These are phyloP conservation scores for Cephalopterus ornatus DNA, from an alignment of 2,113 vertebrate genomes.

Conservation along the genomic window DNA sequence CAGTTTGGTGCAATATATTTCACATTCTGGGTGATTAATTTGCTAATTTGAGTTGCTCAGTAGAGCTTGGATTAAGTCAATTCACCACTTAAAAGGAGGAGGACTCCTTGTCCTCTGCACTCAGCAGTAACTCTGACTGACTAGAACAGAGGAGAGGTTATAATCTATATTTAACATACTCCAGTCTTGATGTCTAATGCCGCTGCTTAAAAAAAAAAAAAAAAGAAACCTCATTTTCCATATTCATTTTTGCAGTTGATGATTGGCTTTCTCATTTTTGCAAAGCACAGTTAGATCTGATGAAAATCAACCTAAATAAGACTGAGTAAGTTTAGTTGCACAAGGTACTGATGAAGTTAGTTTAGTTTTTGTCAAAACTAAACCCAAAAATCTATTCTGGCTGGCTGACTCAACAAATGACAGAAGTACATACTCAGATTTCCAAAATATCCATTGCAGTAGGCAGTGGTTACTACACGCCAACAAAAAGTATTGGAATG, in stretches of 20 bases:
- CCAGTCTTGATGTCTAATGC: neutral
- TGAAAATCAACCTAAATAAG: constrained; percentile 7
- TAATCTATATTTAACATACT: neutral
- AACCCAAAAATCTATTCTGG: neutral
- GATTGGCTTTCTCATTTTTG: neutral
- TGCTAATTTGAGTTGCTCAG: neutral
- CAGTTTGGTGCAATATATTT: neutral
- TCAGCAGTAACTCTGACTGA: neutral
- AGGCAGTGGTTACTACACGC: neutral
- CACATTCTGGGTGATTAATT: neutral
- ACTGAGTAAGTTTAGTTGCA: neutral
- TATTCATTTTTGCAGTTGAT: neutral
- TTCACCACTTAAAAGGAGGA: neutral
- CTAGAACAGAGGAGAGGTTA: neutral
- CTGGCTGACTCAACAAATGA: constrained; percentile 3
- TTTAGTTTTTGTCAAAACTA: constrained; percentile 15
- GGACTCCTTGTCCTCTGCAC: neutral
- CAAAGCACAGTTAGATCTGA: neutral
- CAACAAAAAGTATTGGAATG: neutral
- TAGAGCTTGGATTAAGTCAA: neutral
- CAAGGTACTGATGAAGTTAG: neutral
- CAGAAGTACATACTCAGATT: neutral
- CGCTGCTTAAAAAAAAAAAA: neutral
- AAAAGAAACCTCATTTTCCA: neutral
- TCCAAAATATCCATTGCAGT: constrained; percentile 25